Evolutionary conservation across 1,140 invertebrate genomes (phyloP), one percentile per base, ranked within the genome.

Genomic region (Eulimnadia texana): DNA sequence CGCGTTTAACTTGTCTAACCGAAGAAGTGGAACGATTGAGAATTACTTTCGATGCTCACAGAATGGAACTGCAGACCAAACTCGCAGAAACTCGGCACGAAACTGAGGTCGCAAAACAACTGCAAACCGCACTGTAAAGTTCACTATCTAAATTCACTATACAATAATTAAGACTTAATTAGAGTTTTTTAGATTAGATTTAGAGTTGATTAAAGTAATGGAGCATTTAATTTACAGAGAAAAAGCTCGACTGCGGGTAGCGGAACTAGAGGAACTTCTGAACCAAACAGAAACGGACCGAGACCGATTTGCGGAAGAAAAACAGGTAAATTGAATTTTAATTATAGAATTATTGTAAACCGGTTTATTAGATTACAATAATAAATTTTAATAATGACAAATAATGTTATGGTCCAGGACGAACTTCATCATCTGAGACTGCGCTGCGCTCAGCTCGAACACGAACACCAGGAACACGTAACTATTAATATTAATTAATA

Each of bases 1-100:
- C 22, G 3, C 24, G 24, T 3, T 50, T 64, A 24, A 59, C 42
- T n/a, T 13, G 56, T 16, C 22, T 61, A 10, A 54, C 29, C 47
- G 72, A 74, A 61, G 78, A 80, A 64, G 65, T 81, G 9, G 70
- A 75, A 19, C 27, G 28, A 19, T 19, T 67, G 52, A 62, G 65
- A 52, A 28, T 47, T 13, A 61, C 62, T 23, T 69, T 68, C 57
- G 66, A 68, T 51, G 27, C 56, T 6, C 62, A 69, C 16, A 53
- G 58, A 42, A 52, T 66, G 42, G 65, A 66, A 22, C 54, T 66
- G 47, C 57, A 65, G 58, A 51, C 59, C 23, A 60, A 65, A 53
- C 54, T 66, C 47, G 51, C 64, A 20, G 23, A 60, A 22, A 63
- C 63, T 3, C 52, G 56, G 19, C 62, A 64, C 56, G 62, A 67